These are phyloP conservation scores for Leptinotarsa texana DNA, from an alignment of 1,140 invertebrate species.

Conservation along the genomic window DNA sequence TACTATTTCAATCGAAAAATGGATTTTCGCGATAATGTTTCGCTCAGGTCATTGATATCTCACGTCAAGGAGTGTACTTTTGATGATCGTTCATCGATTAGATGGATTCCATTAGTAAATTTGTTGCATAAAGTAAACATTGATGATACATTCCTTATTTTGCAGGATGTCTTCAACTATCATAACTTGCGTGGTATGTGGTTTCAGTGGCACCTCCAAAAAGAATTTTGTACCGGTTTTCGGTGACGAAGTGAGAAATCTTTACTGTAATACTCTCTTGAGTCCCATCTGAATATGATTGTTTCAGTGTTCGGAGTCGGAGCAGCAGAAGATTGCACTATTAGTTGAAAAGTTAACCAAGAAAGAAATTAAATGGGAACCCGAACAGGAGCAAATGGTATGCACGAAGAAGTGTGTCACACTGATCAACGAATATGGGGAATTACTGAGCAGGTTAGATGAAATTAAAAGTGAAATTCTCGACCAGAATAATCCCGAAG, in stretches of 20 bases:
- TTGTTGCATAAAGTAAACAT: neutral
- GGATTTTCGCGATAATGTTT: neutral
- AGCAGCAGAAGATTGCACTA: too few relatives aligned
- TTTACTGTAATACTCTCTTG: neutral
- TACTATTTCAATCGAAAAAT: slow-evolving; percentile 19
- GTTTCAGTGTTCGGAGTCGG: too few relatives aligned
- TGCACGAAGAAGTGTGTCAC: slow-evolving; percentile 68
- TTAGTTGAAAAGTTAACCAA: slow-evolving; percentile 55
- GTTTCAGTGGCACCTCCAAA: slow-evolving; percentile 59
- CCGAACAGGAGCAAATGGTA: slow-evolving; percentile 60
- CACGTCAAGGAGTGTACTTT: neutral
- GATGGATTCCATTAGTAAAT: neutral
- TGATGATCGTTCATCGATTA: slow-evolving; percentile 8
- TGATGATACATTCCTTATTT: slow-evolving; percentile 26
- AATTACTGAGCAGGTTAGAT: slow-evolving; percentile 56
- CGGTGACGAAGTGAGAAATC: slow-evolving; percentile 43
- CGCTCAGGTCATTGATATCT: slow-evolving; percentile 15
- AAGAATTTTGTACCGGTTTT: slow-evolving; percentile 62
- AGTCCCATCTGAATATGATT: too few relatives aligned
- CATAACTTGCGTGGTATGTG: slow-evolving; percentile 61
- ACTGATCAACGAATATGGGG: slow-evolving; percentile 65
- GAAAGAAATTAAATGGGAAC: slow-evolving; percentile 57
- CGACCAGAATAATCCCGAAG: slow-evolving; percentile 42
- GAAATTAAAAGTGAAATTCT: slow-evolving; percentile 49
- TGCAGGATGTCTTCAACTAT: slow-evolving; percentile 39